Percentiles rank a stretch among this genome's conserved stretches.
These are phyloP conservation scores for Mesoligia furuncula DNA, from an alignment of 2,888 invertebrate species.

Conservation along the genomic window DNA sequence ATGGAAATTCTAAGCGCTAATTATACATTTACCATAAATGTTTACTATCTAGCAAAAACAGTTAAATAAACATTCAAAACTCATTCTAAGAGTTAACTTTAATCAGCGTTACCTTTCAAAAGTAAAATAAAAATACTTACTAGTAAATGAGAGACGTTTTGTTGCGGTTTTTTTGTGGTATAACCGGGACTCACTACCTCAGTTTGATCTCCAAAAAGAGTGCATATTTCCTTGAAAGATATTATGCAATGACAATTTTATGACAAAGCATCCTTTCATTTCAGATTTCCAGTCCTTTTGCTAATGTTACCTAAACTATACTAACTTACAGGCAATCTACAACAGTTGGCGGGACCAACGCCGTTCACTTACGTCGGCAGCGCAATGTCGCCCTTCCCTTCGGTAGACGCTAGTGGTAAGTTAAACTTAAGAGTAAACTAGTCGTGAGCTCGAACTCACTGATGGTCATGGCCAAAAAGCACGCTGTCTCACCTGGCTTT, in stretches of 20 bases:
- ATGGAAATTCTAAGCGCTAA: no score
- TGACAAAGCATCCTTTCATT: background rate
- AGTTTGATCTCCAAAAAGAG: background rate
- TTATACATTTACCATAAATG: no score
- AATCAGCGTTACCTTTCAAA: background rate
- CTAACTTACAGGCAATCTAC: slow-evolving; percentile 77
- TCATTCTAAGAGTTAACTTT: background rate
- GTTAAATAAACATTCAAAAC: background rate
- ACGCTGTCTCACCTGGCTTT: no score
- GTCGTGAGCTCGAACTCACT: no score
- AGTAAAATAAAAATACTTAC: background rate
- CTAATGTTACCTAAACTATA: background rate
- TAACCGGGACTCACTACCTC: background rate
- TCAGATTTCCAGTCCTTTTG: background rate
- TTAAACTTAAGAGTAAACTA: slow-evolving; percentile 12
- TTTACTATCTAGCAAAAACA: background rate
- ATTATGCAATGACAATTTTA: background rate
- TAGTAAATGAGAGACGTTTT: background rate
- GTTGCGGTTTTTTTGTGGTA: background rate
- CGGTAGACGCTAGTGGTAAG: slow-evolving; percentile 79
- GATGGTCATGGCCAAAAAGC: no score
- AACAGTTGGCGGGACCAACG: slow-evolving; percentile 86
- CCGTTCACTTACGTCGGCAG: slow-evolving; percentile 85
- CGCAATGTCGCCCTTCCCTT: slow-evolving; percentile 78
- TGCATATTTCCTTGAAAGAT: background rate